These are phyloP conservation scores for Meghimatium bilineatum DNA, from an alignment of 2,888 invertebrate species.

Conservation along the genomic window DNA sequence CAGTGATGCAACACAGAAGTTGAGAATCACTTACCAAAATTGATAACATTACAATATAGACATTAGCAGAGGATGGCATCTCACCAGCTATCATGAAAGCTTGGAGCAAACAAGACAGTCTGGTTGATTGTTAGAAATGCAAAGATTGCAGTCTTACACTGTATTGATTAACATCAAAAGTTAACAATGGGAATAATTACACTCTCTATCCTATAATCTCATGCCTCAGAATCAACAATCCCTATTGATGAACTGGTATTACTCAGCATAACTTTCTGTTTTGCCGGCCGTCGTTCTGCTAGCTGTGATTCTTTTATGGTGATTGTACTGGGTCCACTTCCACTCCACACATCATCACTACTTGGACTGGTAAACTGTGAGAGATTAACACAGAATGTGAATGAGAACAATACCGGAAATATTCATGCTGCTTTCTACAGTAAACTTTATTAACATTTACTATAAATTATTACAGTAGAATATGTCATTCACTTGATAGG, in stretches of 20 bases:
- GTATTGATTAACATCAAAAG: neutral
- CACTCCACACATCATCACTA: constrained; percentile 8
- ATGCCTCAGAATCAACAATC: constrained; percentile 19
- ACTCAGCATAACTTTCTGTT: constrained; percentile 13
- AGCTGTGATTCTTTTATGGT: constrained; percentile 20
- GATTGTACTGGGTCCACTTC: constrained; percentile 30
- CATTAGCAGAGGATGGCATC: neutral
- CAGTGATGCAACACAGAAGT: too few relatives aligned
- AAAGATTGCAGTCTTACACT: neutral
- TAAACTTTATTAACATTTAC: too few relatives aligned
- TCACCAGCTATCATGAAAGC: neutral
- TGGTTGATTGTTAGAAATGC: neutral
- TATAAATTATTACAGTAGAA: too few relatives aligned
- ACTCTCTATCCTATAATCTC: neutral
- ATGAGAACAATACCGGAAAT: neutral
- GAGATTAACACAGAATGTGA: neutral
- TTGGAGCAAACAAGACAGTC: neutral
- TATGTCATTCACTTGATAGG: too few relatives aligned
- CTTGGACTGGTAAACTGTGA: constrained; percentile 31
- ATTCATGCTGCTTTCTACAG: neutral
- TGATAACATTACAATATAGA: neutral
- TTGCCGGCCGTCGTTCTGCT: neutral
- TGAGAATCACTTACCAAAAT: too few relatives aligned
- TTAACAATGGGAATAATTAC: neutral
- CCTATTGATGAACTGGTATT: neutral